These are phyloP conservation scores for Parelbella ahira DNA, from an alignment of 2,888 invertebrate species.

Conservation along the genomic window DNA sequence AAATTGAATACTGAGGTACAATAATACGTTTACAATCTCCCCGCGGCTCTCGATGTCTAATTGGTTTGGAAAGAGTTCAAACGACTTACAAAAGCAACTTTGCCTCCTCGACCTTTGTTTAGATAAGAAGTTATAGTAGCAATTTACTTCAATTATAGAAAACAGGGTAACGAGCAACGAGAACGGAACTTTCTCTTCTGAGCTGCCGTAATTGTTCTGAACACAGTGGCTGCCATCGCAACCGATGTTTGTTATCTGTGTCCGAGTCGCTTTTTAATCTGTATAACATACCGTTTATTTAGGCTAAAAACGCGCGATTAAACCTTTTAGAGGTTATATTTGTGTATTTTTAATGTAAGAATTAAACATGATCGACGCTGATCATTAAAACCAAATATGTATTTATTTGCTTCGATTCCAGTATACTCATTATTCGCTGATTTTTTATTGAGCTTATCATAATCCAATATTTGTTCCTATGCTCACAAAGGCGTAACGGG, in stretches of 20 bases:
- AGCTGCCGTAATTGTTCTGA: conserved; percentile 19
- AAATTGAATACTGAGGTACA: too few relatives aligned
- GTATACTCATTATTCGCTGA: too few relatives aligned
- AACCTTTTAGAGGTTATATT: not conserved
- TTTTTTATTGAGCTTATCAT: too few relatives aligned
- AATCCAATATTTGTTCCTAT: too few relatives aligned
- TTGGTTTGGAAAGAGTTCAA: conserved; percentile 16
- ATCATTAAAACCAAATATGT: too few relatives aligned
- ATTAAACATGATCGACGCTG: too few relatives aligned
- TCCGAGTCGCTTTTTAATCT: conserved; percentile 9
- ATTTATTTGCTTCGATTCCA: too few relatives aligned
- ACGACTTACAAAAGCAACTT: conserved; percentile 11
- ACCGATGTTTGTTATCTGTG: not conserved
- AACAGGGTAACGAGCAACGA: conserved; percentile 12
- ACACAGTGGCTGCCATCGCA: conserved; percentile 9
- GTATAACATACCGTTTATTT: conserved; percentile 1
- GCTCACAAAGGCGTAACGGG: too few relatives aligned
- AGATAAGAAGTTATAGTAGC: conserved; percentile 25
- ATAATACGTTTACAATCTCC: too few relatives aligned
- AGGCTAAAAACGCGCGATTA: conserved; percentile 1
- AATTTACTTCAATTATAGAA: conserved; percentile 25
- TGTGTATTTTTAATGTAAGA: not conserved
- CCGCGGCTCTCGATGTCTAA: too few relatives aligned
- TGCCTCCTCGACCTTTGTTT: conserved; percentile 20
- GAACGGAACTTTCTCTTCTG: conserved; percentile 6